These are phyloP conservation scores for Metridium senile DNA, from an alignment of 92 coral and sea anemone species.

Conservation along the genomic window DNA sequence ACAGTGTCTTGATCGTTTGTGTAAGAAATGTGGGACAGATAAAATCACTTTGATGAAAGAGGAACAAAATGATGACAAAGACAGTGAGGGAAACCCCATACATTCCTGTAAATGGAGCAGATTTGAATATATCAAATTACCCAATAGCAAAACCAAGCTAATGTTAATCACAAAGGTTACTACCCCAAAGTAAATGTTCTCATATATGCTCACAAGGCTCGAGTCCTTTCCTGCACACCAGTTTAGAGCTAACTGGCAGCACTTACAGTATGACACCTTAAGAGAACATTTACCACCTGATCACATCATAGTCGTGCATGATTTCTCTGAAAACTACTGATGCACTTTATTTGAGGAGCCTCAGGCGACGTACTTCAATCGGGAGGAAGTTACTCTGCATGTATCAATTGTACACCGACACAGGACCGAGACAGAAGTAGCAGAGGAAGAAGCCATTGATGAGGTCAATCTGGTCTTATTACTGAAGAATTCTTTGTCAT, in stretches of 20 bases:
- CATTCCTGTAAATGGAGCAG: constrained; percentile 45
- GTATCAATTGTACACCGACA: not conserved
- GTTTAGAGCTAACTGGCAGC: constrained; percentile 55
- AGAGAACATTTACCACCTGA: constrained; percentile 27
- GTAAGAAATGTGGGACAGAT: too few species aligned
- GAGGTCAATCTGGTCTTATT: not conserved
- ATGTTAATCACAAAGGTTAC: constrained; percentile 41
- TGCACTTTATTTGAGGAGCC: constrained; percentile 18
- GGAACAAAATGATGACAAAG: too few species aligned
- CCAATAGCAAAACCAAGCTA: constrained; percentile 33
- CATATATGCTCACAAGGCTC: not conserved
- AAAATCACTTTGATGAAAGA: too few species aligned
- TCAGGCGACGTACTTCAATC: constrained; percentile 1
- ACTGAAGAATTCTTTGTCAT: constrained; percentile 2
- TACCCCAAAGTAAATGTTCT: constrained; percentile 46
- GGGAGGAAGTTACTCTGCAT: not conserved
- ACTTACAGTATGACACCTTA: constrained; percentile 28
- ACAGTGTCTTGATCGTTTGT: too few species aligned
- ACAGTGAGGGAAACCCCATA: constrained; percentile 19
- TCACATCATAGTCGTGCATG: constrained; percentile 31
- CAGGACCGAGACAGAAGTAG: not conserved
- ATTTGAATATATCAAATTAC: constrained; percentile 44
- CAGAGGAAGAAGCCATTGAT: not conserved
- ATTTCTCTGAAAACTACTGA: constrained; percentile 27
- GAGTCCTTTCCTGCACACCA: constrained; percentile 38